Percentiles rank a stretch among this genome's conserved stretches.
phyloP scores from a whole-genome alignment of 2,113 vertebrate genomes.

The Solenodon paradoxus region DNA sequence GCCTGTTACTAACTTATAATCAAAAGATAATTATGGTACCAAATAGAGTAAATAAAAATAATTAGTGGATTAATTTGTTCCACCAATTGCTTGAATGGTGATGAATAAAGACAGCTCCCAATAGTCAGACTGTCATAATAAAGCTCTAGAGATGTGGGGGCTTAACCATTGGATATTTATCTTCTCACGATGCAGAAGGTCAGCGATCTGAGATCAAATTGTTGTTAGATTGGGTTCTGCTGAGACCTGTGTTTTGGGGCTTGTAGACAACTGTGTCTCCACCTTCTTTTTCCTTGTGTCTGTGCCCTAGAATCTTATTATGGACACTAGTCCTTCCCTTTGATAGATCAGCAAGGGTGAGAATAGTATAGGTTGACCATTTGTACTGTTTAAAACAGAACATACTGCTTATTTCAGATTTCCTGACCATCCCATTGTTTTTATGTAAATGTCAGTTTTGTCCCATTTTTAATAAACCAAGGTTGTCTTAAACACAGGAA shows the following conservation, averaged over 20 bases:
- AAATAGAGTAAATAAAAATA: neutral
- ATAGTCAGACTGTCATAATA: neutral
- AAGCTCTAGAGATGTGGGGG: neutral
- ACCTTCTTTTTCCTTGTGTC: neutral
- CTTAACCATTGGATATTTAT: rapidly evolving
- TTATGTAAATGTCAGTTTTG: no score
- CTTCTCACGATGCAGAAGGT: neutral
- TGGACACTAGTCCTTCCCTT: neutral
- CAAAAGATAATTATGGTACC: neutral
- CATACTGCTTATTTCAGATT: no score
- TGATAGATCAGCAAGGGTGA: neutral
- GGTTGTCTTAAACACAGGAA: no score
- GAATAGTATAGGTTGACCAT: no score
- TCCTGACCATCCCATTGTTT: no score
- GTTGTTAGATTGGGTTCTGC: neutral
- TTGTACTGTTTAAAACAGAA: no score
- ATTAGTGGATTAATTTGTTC: no score
- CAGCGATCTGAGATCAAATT: rapidly evolving
- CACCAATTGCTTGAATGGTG: neutral
- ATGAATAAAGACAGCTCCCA: neutral
- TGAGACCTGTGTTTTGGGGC: neutral
- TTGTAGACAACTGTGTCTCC: neutral
- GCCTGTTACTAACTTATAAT: neutral
- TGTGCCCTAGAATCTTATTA: neutral
- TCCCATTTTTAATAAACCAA: no score